Conservation (phyloP, 2,888 invertebrate species). For the Octodonta nipae region DNA sequence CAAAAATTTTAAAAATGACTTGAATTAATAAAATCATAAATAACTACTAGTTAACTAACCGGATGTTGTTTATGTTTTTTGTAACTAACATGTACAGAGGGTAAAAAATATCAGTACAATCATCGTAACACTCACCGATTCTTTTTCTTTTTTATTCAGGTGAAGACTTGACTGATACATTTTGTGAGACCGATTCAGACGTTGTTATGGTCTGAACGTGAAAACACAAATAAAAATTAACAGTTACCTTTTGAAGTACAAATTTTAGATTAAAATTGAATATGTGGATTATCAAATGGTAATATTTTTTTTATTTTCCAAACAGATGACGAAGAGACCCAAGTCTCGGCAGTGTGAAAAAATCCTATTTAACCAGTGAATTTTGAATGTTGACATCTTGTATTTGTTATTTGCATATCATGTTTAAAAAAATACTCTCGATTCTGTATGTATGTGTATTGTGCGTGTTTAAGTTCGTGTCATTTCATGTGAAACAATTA, state of each 20-base stretch:
- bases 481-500: too few species aligned
- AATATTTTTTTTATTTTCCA: conserved; percentile 24
- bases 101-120: background rate
- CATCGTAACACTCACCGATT: too few species aligned
- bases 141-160: conserved; percentile 14
- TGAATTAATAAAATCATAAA: too few species aligned
- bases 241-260: conserved; percentile 9
- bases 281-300: background rate
- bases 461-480: too few species aligned
- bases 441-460: conserved; percentile 21
- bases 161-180: conserved; percentile 19
- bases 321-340: conserved; percentile 52
- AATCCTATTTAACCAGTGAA: conserved; percentile 21
- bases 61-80: background rate
- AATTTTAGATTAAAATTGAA: conserved; percentile 1
- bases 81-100: conserved; percentile 1
- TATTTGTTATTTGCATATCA: conserved; percentile 21
- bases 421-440: conserved; percentile 19
- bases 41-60: background rate
- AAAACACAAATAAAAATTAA: conserved; percentile 5
- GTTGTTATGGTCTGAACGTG: conserved; percentile 30
- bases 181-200: conserved; percentile 30
- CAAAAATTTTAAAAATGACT: too few species aligned
- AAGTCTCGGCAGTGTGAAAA: conserved; percentile 47
- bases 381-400: conserved; percentile 12